Evolutionary conservation across 2,888 invertebrate genomes (phyloP).

Genomic region (Crepidodera aurea): DNA sequence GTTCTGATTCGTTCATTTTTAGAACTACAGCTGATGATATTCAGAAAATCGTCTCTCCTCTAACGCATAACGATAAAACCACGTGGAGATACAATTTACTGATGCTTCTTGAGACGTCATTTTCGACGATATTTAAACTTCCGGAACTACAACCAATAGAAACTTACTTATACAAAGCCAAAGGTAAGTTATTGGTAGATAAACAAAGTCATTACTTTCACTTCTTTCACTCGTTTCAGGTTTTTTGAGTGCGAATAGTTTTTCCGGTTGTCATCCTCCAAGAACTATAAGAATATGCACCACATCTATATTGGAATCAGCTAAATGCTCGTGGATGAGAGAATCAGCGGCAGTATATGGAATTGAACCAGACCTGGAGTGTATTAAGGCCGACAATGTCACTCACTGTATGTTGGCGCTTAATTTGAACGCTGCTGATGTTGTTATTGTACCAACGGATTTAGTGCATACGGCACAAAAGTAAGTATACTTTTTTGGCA

Average conservation of each 20-base stretch:
- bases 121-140: conserved; percentile 64
- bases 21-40: conserved; percentile 64
- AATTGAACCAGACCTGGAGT: conserved; percentile 81
- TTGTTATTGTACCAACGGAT: conserved; percentile 76
- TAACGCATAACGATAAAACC: conserved; percentile 57
- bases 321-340: conserved; percentile 82
- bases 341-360: conserved; percentile 79
- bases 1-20: conserved; percentile 30
- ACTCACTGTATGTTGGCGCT: conserved; percentile 76
- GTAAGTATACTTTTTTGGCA: conserved; percentile 15
- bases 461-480: conserved; percentile 74
- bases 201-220: too few species aligned
- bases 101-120: conserved; percentile 69
- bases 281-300: conserved; percentile 72
- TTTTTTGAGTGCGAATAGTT: conserved; percentile 74
- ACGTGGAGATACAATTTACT: conserved; percentile 69
- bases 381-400: conserved; percentile 68
- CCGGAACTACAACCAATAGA: conserved; percentile 70
- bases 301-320: conserved; percentile 71
- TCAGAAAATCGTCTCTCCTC: conserved; percentile 62
- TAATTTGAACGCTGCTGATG: conserved; percentile 70
- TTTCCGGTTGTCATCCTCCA: conserved; percentile 74
- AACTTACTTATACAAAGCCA: conserved; percentile 71
- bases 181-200: conserved; percentile 41
- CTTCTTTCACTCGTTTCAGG: too few species aligned